phyloP scores from a whole-genome alignment of 2,888 invertebrate species.

The Lepas anatifera region DNA sequence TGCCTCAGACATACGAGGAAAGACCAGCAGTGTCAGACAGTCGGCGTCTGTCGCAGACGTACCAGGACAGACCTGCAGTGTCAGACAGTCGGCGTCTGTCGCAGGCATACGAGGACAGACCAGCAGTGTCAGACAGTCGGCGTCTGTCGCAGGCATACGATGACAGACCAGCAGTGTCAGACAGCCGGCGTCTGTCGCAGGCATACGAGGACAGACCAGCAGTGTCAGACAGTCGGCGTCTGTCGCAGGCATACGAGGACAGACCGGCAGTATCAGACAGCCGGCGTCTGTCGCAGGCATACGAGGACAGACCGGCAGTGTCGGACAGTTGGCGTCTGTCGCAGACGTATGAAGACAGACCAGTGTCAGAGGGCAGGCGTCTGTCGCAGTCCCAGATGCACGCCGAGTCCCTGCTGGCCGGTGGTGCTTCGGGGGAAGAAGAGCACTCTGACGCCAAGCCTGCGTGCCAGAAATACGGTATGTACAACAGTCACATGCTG shows the following conservation, averaged over 20 bases:
- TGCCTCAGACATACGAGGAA: not conserved
- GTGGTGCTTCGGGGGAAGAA: not conserved
- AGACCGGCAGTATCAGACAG: not conserved
- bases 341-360: not conserved
- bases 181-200: not conserved
- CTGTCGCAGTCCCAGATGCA: not conserved
- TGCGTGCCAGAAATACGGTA: constrained; percentile 1
- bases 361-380: not conserved
- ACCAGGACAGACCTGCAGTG: not conserved
- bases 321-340: not conserved
- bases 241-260: not conserved
- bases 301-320: not conserved
- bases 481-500: no score
- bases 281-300: not conserved
- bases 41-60: not conserved
- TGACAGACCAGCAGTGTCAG: not conserved
- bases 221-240: not conserved
- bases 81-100: not conserved
- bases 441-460: not conserved
- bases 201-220: not conserved
- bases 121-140: not conserved
- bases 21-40: not conserved
- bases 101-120: not conserved
- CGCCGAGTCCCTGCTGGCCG: not conserved
- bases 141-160: not conserved